Conservation (phyloP, 1,140 invertebrate genomes). For the Hylyphantes graminicola region DNA sequence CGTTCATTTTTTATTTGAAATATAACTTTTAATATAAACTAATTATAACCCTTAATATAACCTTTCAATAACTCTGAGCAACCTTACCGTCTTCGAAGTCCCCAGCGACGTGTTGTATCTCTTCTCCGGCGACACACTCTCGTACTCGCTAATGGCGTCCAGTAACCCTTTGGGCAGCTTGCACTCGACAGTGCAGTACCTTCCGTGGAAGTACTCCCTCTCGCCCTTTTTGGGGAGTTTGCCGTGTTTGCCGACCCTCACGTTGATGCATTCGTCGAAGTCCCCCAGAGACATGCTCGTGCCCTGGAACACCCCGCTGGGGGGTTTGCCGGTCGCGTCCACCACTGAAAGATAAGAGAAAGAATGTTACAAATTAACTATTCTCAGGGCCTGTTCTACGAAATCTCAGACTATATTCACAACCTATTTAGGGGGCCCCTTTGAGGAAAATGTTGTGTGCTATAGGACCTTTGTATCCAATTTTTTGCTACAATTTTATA, state of each 20-base stretch:
- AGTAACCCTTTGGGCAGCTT: constrained; percentile 46
- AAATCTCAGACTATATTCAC: no score
- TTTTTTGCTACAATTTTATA: no score
- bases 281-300: constrained; percentile 53
- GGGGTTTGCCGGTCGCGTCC: constrained; percentile 58
- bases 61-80: no score
- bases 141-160: constrained; percentile 44
- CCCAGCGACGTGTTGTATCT: constrained; percentile 30
- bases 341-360: constrained; percentile 55
- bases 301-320: constrained; percentile 59
- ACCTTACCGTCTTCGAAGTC: constrained; percentile 41
- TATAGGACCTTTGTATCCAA: no score
- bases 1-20: no score
- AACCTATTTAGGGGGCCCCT: no score
- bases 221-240: not conserved
- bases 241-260: constrained; percentile 8
- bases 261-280: constrained; percentile 60
- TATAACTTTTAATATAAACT: no score
- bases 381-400: no score
- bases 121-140: not conserved
- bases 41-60: no score
- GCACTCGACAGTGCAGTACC: constrained; percentile 55
- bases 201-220: constrained; percentile 42
- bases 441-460: no score
- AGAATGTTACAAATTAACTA: no score